Evolutionary conservation across 2,888 invertebrate genomes (phyloP).

Genomic region (Anthophora plumipes): DNA sequence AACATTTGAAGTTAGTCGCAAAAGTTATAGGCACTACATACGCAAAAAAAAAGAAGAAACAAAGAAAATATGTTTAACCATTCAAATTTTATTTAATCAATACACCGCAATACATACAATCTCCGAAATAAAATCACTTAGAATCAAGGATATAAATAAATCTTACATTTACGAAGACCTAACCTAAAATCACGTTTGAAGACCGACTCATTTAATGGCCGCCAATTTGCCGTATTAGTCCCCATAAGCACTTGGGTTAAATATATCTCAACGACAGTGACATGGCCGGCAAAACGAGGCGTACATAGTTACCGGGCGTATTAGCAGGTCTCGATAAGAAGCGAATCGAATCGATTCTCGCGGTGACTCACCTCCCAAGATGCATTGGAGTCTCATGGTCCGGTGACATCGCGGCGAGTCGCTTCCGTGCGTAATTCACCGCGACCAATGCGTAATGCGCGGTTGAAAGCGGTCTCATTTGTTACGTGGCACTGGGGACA

Average conservation of each 20-base stretch:
- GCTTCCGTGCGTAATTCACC: constrained; percentile 74
- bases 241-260: neutral
- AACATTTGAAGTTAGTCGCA: too few relatives aligned
- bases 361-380: constrained; percentile 68
- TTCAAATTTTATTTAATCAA: too few relatives aligned
- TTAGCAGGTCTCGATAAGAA: constrained; percentile 60
- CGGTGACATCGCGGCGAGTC: constrained; percentile 74
- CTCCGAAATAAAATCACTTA: too few relatives aligned
- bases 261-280: constrained; percentile 12
- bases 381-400: constrained; percentile 37
- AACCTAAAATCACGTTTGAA: too few relatives aligned
- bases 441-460: constrained; percentile 73
- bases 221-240: neutral
- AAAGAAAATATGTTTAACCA: too few relatives aligned
- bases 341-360: constrained; percentile 55
- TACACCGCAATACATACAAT: too few relatives aligned
- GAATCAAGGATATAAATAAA: too few relatives aligned
- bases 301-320: constrained; percentile 51
- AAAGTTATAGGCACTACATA: too few relatives aligned
- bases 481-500: constrained; percentile 68
- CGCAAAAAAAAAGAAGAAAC: too few relatives aligned
- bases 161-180: too few relatives aligned
- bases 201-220: neutral
- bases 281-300: constrained; percentile 28
- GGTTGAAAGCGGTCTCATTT: constrained; percentile 70